phyloP scores from a whole-genome alignment of 2,888 invertebrate genomes.

The Steinernema carpocapsae region DNA sequence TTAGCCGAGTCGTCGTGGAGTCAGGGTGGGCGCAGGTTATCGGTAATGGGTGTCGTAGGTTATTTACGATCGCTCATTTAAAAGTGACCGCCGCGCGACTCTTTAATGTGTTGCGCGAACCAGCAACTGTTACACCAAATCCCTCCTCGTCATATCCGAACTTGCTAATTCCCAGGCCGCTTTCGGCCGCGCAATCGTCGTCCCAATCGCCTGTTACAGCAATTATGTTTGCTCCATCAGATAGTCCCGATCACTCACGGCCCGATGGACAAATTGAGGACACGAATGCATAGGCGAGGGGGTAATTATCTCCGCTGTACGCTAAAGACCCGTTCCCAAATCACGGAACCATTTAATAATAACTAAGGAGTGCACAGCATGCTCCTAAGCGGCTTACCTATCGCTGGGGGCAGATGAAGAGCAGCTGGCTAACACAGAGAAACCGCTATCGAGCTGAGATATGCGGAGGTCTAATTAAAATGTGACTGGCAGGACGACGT shows the following conservation, averaged over 20 bases:
- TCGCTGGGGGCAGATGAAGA: background rate
- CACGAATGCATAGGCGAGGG: slow-evolving; percentile 4
- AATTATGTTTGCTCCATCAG: slow-evolving; percentile 5
- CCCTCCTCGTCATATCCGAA: slow-evolving; percentile 15
- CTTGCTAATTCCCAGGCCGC: background rate
- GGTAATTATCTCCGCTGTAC: background rate
- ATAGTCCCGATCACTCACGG: slow-evolving; percentile 2
- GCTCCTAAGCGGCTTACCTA: slow-evolving; percentile 11
- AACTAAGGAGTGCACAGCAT: background rate
- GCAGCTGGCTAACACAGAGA: background rate
- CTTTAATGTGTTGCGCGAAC: slow-evolving; percentile 28
- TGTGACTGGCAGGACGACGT: no score
- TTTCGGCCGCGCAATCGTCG: slow-evolving; percentile 21
- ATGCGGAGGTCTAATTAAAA: no score
- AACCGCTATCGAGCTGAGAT: no score
- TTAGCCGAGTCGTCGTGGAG: slow-evolving; percentile 11
- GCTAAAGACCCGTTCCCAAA: background rate
- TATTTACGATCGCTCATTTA: slow-evolving; percentile 33
- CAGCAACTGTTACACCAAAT: slow-evolving; percentile 32
- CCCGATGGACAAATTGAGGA: slow-evolving; percentile 27
- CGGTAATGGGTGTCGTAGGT: slow-evolving; percentile 32
- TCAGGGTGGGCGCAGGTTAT: slow-evolving; percentile 24
- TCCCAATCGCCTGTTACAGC: slow-evolving; percentile 26
- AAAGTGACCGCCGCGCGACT: slow-evolving; percentile 30
- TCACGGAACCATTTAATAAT: background rate